Base-by-base conservation (phyloP, 2,113 vertebrate species). In the Colossoma macropomum region DNA sequence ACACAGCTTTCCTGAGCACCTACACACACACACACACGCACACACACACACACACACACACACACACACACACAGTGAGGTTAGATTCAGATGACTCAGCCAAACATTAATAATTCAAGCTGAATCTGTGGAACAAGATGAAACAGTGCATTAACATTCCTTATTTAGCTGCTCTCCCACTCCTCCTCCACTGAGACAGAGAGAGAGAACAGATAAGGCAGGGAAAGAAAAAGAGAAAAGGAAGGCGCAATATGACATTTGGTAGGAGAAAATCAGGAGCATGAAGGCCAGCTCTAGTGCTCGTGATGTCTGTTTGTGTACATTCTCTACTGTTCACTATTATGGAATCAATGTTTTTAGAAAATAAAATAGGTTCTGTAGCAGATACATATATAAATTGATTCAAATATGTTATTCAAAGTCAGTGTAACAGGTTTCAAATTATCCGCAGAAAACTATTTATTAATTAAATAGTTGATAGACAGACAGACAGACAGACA, bases 1-100 rank as follows among this genome's bases (percentile, higher is more conserved):
- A 96, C 6, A 96, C 92, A 0, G 91, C 93, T 88, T 97, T 97
- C 70, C 96, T 93, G 45, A 96, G 92, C 71, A 95, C 93, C 96
- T 97, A 82, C 0, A 59, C 80, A 83, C 83, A 89, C 45, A 86
- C 59, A 88, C 74, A 83, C 70, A 81, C 32, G 80, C 70, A 63
- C 48, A 75, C 77, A 63, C 60, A 82, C 45, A 75, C 41, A 66
- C 13, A 75, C 32, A 82, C 0, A 59, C 80, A 83, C 83, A 89
- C 45, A 84, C 77, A 63, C 60, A 82, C 45, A 75, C 41, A 66
- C 13, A 75, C 32, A 11, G 48, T 25, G 27, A 80, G 10, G 30
- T 59, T 54, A 41, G 38, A 48, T 48, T 50, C 38, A 30, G 72
- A 81, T 45, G 84, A 83, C 66, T 69, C 66, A 45, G 38, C 34